These are phyloP conservation scores for Teleiodes luculella DNA, from an alignment of 2,888 invertebrate species.

Conservation along the genomic window DNA sequence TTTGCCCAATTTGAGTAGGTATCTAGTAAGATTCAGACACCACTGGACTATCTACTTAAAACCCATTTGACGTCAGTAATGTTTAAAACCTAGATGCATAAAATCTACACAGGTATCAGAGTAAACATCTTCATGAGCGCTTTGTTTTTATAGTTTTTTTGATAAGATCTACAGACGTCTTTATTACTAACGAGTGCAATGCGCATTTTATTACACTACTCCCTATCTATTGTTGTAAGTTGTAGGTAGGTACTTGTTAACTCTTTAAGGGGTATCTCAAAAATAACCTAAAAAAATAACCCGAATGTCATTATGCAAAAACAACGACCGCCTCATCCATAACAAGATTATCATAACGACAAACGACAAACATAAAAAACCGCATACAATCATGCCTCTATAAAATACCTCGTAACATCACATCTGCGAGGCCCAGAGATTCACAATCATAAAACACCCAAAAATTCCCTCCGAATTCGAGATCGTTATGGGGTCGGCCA, in stretches of 20 bases:
- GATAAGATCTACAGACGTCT: background rate
- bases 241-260: background rate
- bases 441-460: constrained; percentile 62
- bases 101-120: too few species aligned
- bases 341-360: constrained; percentile 69
- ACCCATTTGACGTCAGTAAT: too few species aligned
- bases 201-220: too few species aligned
- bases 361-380: constrained; percentile 58
- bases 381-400: constrained; percentile 51
- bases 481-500: constrained; percentile 63
- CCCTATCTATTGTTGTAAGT: background rate
- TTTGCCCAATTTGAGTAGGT: too few species aligned
- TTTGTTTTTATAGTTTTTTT: background rate
- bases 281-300: constrained; percentile 13
- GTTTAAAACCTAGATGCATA: too few species aligned
- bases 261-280: constrained; percentile 20
- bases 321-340: constrained; percentile 55
- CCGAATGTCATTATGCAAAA: constrained; percentile 60
- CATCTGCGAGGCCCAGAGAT: constrained; percentile 48
- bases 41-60: too few species aligned
- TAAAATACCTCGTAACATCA: constrained; percentile 55
- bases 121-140: too few species aligned
- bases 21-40: too few species aligned
- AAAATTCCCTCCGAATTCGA: constrained; percentile 67
- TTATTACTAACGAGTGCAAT: too few species aligned